Evolutionary conservation across 2,888 invertebrate species (phyloP).

Genomic region (Parnassius orleans): DNA sequence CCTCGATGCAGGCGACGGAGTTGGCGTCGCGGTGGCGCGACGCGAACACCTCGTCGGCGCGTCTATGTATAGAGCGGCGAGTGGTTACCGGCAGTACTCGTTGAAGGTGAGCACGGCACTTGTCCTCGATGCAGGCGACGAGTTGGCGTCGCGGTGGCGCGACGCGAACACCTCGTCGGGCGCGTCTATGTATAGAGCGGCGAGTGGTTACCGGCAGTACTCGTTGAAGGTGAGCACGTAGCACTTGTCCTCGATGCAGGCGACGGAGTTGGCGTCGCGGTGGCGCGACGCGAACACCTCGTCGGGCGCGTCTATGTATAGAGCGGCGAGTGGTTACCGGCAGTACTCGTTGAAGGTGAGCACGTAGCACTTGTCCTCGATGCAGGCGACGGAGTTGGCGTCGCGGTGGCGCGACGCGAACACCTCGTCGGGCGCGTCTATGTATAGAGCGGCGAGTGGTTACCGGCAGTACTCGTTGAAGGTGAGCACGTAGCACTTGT

Average conservation of each 20-base stretch:
- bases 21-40: too few relatives aligned
- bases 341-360: conserved; percentile 98
- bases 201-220: conserved; percentile 91
- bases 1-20: too few relatives aligned
- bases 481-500: conserved; percentile 97
- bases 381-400: conserved; percentile 97
- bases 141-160: too few relatives aligned
- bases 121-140: too few relatives aligned
- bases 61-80: too few relatives aligned
- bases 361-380: conserved; percentile 98
- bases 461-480: conserved; percentile 98
- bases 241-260: conserved; percentile 98
- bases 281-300: conserved; percentile 98
- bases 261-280: conserved; percentile 96
- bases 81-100: too few relatives aligned
- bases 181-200: too few relatives aligned
- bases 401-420: conserved; percentile 98
- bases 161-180: too few relatives aligned
- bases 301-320: conserved; percentile 85
- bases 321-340: conserved; percentile 83
- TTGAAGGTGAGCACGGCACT: too few relatives aligned
- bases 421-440: conserved; percentile 93
- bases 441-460: conserved; percentile 35
- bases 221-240: conserved; percentile 97
- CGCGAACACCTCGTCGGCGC: too few relatives aligned